Evolutionary conservation across 1,140 invertebrate genomes (phyloP).

Genomic region (Drosophila aff.): DNA sequence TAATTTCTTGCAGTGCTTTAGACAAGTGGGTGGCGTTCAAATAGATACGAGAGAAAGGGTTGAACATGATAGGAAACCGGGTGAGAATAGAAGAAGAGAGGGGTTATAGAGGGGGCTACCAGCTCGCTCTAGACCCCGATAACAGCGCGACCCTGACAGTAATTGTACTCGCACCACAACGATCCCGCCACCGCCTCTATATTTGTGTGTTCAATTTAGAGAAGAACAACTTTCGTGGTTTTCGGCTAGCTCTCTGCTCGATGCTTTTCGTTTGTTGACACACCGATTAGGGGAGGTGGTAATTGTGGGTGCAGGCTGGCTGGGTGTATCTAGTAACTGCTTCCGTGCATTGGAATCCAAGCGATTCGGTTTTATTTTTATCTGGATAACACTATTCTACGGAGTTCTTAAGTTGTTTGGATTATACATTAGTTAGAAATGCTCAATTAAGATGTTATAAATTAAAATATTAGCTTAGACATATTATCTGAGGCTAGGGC

Average conservation of each 20-base stretch:
- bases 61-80: neutral
- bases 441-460: neutral
- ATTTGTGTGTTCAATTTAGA: slow-evolving; percentile 61
- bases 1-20: neutral
- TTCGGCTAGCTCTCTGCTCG: neutral
- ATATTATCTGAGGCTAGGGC: too few relatives aligned
- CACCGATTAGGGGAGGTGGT: slow-evolving; percentile 42
- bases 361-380: neutral
- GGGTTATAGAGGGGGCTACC: neutral
- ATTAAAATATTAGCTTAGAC: neutral
- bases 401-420: too few relatives aligned
- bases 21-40: slow-evolving; percentile 11
- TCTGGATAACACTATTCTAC: neutral
- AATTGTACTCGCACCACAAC: slow-evolving; percentile 24
- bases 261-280: slow-evolving; percentile 47
- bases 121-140: slow-evolving; percentile 33
- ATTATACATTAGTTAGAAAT: neutral
- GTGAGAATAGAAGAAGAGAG: neutral
- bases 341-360: neutral
- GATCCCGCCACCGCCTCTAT: slow-evolving; percentile 6
- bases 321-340: slow-evolving; percentile 2
- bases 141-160: slow-evolving; percentile 45
- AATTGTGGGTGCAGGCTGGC: slow-evolving; percentile 32
- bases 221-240: slow-evolving; percentile 36
- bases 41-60: slow-evolving; percentile 20